Base-by-base conservation (phyloP, 2,113 vertebrate species). In the Sula dactylatra region DNA sequence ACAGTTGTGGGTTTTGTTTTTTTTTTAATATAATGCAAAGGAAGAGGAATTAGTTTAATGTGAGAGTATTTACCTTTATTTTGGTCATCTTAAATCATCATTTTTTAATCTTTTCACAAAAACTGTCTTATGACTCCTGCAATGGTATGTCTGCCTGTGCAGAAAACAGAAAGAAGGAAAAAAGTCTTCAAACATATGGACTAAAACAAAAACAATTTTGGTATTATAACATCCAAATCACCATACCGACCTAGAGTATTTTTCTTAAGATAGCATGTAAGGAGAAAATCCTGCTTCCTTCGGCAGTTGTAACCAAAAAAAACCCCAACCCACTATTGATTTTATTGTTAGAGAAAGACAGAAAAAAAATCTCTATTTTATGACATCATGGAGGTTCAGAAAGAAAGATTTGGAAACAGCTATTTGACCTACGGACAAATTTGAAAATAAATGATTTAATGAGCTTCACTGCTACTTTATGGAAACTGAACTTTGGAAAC, bases 71-170 rank as follows among this genome's bases (percentile, higher is more conserved):
- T 36, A 32, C 4, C 32, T 38, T 73, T 65, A 21, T n/a, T 88
- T 82, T 45, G 8, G 3, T 21, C 5, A 55, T 52, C 55, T 71
- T 38, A n/a, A 61, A 52, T 52, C 3, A 45, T 11, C 0, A 12
- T 38, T 38, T 88, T 71, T 7, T 3, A 40, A 38, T 50, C 3
- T 45, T 82, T 79, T 61, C 64, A n/a, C 17, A 47, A 26, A 55
- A 64, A 42, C 2, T 65, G 4, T 29, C 13, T 36, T 59, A 67
- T 38, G 27, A 3, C 0, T 54, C 3, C 5, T 8, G 1, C 4
- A 58, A 5, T 54, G 11, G 6, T 44, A 36, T 49, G 3, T 9
- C 7, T 90, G 7, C 15, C 2, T 82, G 34, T 27, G 8, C 26
- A 92, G 59, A 78, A 87, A 79, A 61, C 2, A 55, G 15, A 70